Conservation (phyloP, 2,797 vertebrate species). For the Eulemur mongoz region DNA sequence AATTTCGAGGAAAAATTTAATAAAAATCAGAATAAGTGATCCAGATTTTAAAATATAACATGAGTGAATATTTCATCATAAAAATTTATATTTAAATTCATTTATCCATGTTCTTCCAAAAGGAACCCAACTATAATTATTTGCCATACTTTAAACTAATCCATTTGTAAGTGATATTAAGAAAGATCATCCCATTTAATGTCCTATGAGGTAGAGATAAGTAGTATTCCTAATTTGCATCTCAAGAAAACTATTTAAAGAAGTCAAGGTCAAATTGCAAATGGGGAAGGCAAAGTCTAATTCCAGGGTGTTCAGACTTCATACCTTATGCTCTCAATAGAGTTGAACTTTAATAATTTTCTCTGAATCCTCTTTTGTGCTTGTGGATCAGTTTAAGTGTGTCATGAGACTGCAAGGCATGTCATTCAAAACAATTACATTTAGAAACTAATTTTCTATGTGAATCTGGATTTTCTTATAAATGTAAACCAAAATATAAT, state of each 20-base stretch:
- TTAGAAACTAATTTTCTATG: conserved; percentile 53
- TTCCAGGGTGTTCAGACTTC: neutral
- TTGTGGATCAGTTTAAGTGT: conserved; percentile 17
- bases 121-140: neutral
- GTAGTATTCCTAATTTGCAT: conserved; percentile 19
- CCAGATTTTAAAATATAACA: neutral
- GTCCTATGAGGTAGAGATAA: neutral
- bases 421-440: conserved; percentile 29
- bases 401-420: conserved; percentile 46
- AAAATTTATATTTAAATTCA: conserved; percentile 16
- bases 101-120: neutral
- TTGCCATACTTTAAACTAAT: neutral
- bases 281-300: neutral
- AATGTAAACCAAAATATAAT: conserved; percentile 54
- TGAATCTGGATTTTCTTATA: conserved; percentile 34
- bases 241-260: neutral
- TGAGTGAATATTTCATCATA: neutral
- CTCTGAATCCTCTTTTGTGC: conserved; percentile 17
- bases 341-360: conserved; percentile 56
- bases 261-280: conserved; percentile 14
- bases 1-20: neutral
- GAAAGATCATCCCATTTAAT: conserved; percentile 43
- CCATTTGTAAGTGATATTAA: neutral
- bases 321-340: neutral
- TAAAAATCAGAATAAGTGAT: neutral